A percentile compares a stretch with the other conserved stretches of the same genome.
Evolutionary conservation across 2,888 invertebrate species (phyloP).

Genomic region (Morpho achilles): DNA sequence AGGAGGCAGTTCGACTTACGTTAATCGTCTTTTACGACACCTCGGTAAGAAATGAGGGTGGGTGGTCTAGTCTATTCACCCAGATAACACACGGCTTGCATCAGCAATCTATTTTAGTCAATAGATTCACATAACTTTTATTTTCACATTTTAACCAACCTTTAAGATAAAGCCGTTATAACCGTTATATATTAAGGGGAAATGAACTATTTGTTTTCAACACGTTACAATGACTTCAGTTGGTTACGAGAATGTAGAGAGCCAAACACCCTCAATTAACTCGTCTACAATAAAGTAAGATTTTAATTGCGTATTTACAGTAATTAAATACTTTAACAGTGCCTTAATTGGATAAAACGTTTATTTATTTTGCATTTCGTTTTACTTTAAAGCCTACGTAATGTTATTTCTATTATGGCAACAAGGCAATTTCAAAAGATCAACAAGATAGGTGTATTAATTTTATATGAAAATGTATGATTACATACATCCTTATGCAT

Average conservation of each 20-base stretch:
- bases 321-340: conserved; percentile 58
- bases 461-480: neutral
- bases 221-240: conserved; percentile 16
- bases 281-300: conserved; percentile 52
- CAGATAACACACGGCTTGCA: too few species aligned
- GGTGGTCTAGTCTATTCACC: too few species aligned
- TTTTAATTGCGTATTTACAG: conserved; percentile 60
- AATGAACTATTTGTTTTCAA: conserved; percentile 10
- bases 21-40: too few species aligned
- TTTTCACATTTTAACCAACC: conserved; percentile 6
- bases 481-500: too few species aligned
- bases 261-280: conserved; percentile 54
- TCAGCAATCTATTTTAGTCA: too few species aligned
- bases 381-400: conserved; percentile 6
- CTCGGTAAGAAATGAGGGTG: too few species aligned
- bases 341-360: conserved; percentile 50
- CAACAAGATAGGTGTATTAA: conserved; percentile 2
- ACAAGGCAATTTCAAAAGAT: conserved; percentile 3
- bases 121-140: neutral
- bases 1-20: too few species aligned
- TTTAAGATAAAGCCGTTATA: conserved; percentile 55
- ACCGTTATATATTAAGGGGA: neutral
- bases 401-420: conserved; percentile 5
- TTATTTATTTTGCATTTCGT: conserved; percentile 16
- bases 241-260: conserved; percentile 42